phyloP scores from a whole-genome alignment of 2,888 invertebrate species.

The Argyra leucocephala region DNA sequence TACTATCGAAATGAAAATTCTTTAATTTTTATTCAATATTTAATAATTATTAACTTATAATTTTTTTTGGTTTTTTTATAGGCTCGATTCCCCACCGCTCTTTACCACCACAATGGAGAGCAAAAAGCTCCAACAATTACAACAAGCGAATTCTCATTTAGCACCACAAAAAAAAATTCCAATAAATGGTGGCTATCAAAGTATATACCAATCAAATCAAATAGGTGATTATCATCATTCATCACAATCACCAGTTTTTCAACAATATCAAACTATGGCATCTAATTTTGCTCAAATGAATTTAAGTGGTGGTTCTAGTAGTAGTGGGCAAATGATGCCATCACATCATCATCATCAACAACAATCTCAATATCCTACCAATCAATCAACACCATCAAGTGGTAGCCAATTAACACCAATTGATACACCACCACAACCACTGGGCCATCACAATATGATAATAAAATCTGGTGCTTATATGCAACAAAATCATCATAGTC shows the following conservation, averaged over 20 bases:
- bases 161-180: slow-evolving; percentile 45
- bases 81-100: slow-evolving; percentile 63
- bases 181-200: slow-evolving; percentile 35
- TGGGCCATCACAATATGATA: slow-evolving; percentile 31
- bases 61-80: slow-evolving; percentile 32
- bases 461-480: slow-evolving; percentile 41
- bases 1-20: no score
- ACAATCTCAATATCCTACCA: slow-evolving; percentile 32
- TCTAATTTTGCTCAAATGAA: slow-evolving; percentile 27
- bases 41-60: no score
- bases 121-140: slow-evolving; percentile 49
- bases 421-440: slow-evolving; percentile 35
- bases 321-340: slow-evolving; percentile 16
- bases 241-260: slow-evolving; percentile 46
- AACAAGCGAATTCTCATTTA: slow-evolving; percentile 39
- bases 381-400: slow-evolving; percentile 35
- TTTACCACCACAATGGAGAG: slow-evolving; percentile 58
- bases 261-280: slow-evolving; percentile 25
- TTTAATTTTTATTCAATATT: no score
- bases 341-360: slow-evolving; percentile 11
- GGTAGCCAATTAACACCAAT: slow-evolving; percentile 37
- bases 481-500: slow-evolving; percentile 46
- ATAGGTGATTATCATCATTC: slow-evolving; percentile 46
- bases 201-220: slow-evolving; percentile 34
- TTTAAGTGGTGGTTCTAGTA: slow-evolving; percentile 21